These are phyloP conservation scores for Heliconius himera DNA, from an alignment of 1,140 invertebrate genomes.

Conservation along the genomic window DNA sequence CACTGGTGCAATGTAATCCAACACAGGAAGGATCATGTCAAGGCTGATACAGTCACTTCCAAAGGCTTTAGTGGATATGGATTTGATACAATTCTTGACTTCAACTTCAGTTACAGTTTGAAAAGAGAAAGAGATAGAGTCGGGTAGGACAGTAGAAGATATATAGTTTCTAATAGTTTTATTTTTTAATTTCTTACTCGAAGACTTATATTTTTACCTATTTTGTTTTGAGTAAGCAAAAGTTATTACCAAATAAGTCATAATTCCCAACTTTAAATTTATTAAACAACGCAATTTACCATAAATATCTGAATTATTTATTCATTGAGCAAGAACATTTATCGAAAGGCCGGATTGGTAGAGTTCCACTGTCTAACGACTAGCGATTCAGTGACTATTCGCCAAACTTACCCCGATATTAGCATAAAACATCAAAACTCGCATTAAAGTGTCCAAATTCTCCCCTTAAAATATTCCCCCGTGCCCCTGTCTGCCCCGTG, in stretches of 20 bases:
- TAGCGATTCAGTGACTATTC: constrained; percentile 63
- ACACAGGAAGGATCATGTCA: too few species aligned
- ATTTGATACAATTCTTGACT: too few species aligned
- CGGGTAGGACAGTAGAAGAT: too few species aligned
- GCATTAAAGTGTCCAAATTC: constrained; percentile 78
- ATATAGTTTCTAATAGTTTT: too few species aligned
- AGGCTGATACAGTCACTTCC: too few species aligned
- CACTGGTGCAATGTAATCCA: too few species aligned
- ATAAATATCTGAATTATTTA: constrained; percentile 23
- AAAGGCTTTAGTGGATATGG: too few species aligned
- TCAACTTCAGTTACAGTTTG: too few species aligned
- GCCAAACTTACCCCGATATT: constrained; percentile 67
- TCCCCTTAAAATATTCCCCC: constrained; percentile 62
- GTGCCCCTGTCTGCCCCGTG: constrained; percentile 53
- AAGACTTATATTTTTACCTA: too few species aligned
- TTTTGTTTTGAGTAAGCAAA: too few species aligned
- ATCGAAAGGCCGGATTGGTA: constrained; percentile 30
- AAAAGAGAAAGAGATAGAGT: too few species aligned
- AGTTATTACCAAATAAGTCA: neutral
- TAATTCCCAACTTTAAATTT: neutral
- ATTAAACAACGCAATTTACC: neutral
- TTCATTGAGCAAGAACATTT: constrained; percentile 42
- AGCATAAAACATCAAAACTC: constrained; percentile 80
- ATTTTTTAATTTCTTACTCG: too few species aligned
- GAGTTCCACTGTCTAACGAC: constrained; percentile 43